Percentiles rank a stretch among this genome's conserved stretches.
Evolutionary conservation across 2,797 vertebrate genomes (phyloP).

Genomic region (Echeneis naucrates): DNA sequence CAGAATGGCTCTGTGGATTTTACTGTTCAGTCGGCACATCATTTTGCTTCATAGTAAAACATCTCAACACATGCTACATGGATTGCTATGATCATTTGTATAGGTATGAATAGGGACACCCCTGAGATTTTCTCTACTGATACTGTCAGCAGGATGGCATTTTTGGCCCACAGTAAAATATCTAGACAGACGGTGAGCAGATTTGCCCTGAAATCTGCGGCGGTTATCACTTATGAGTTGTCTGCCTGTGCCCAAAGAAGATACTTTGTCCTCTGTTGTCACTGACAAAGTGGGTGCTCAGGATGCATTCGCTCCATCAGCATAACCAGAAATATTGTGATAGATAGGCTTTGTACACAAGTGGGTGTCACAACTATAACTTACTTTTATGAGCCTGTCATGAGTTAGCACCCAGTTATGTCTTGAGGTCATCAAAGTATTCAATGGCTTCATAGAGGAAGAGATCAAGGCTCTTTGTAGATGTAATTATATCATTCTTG

Average conservation of each 20-base stretch:
- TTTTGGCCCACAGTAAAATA: neutral
- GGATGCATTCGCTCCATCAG: neutral
- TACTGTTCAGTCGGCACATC: neutral
- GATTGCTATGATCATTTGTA: neutral
- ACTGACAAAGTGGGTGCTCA: too few species aligned
- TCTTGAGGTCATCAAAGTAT: neutral
- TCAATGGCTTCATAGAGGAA: neutral
- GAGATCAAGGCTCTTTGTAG: neutral
- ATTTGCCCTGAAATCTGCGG: neutral
- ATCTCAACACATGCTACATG: neutral
- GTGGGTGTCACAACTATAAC: neutral
- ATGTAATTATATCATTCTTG: neutral
- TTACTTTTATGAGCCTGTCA: neutral
- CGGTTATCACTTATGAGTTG: neutral
- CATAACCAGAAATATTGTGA: neutral
- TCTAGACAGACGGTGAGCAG: neutral
- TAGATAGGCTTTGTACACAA: neutral
- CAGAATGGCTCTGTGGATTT: neutral
- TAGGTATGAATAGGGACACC: too few species aligned
- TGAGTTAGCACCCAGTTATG: neutral
- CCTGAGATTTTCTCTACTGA: neutral
- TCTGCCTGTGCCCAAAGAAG: too few species aligned
- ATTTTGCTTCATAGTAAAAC: neutral
- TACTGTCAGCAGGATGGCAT: conserved; percentile 1
- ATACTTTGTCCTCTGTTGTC: neutral